phyloP scores from a whole-genome alignment of 2,113 vertebrate genomes.

The Hemiprocne comata region DNA sequence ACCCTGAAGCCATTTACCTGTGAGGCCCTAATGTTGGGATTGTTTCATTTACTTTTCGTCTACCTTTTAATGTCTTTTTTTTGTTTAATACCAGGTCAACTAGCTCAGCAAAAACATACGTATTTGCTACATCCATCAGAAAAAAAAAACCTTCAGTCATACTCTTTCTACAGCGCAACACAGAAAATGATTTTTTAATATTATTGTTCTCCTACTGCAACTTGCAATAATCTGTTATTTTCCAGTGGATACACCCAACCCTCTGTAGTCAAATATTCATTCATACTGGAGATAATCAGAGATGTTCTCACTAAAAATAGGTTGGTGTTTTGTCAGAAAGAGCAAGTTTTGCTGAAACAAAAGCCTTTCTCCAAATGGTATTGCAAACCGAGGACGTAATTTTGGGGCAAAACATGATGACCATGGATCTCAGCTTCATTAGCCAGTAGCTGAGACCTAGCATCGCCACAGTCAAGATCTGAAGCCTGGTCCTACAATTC shows the following conservation, averaged over 20 bases:
- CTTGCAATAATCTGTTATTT: not conserved
- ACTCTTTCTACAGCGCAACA: not conserved
- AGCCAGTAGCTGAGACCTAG: not conserved
- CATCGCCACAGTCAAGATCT: not conserved
- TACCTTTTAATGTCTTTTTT: not conserved
- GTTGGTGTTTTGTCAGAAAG: not conserved
- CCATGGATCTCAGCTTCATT: not conserved
- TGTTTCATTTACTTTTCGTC: not conserved
- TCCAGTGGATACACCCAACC: not conserved
- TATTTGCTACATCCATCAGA: not conserved
- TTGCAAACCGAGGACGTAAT: not conserved
- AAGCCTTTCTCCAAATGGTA: not conserved
- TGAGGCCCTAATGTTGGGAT: fast-evolving
- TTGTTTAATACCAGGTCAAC: not conserved
- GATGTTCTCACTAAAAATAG: not conserved
- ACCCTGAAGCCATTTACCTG: not conserved
- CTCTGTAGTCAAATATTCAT: not conserved
- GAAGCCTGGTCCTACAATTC: not conserved
- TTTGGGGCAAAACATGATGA: not conserved
- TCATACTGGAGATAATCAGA: not conserved
- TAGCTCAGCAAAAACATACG: not conserved
- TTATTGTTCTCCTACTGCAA: not conserved
- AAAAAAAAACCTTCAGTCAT: not conserved
- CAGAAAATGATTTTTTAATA: fast-evolving
- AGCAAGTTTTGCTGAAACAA: not conserved